These are phyloP conservation scores for Autographa gamma DNA, from an alignment of 2,888 invertebrate genomes.

Conservation along the genomic window DNA sequence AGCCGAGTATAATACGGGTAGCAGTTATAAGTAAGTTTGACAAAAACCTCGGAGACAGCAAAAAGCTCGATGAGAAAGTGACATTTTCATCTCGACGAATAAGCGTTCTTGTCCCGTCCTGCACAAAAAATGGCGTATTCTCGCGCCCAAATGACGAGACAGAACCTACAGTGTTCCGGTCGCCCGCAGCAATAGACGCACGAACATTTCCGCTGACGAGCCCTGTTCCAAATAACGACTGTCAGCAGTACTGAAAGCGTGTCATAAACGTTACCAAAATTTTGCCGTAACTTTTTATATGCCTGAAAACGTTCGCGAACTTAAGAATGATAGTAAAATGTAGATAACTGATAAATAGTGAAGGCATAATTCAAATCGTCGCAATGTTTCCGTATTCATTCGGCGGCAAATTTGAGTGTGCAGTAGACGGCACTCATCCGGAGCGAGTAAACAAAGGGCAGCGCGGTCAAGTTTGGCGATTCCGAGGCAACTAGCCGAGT, in stretches of 20 bases:
- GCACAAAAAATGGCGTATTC: conserved; percentile 60
- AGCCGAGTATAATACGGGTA: conserved; percentile 44
- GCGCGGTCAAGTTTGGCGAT: conserved; percentile 80
- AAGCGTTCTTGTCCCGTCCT: conserved; percentile 63
- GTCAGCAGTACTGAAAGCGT: conserved; percentile 63
- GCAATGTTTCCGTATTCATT: conserved; percentile 34
- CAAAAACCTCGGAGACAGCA: conserved; percentile 55
- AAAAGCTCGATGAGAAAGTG: conserved; percentile 61
- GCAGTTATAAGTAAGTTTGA: conserved; percentile 56
- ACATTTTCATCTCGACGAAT: conserved; percentile 66
- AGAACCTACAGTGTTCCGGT: conserved; percentile 67
- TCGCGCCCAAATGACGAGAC: conserved; percentile 67
- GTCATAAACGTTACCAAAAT: conserved; percentile 55
- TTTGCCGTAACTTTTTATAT: conserved; percentile 44
- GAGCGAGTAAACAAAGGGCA: conserved; percentile 69
- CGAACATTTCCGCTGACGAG: conserved; percentile 68
- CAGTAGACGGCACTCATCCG: conserved; percentile 62
- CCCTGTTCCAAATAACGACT: conserved; percentile 62
- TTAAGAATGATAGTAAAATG: conserved; percentile 22
- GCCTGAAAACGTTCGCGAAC: conserved; percentile 31
- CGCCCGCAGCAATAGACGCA: conserved; percentile 65
- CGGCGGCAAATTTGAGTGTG: conserved; percentile 61
- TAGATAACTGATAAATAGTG: conserved; percentile 21
- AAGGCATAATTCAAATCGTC: conserved; percentile 29
- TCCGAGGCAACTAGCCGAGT: conserved; percentile 72